Base-by-base conservation (phyloP, 2,888 invertebrate species). In the Platycheirus rosarum region DNA sequence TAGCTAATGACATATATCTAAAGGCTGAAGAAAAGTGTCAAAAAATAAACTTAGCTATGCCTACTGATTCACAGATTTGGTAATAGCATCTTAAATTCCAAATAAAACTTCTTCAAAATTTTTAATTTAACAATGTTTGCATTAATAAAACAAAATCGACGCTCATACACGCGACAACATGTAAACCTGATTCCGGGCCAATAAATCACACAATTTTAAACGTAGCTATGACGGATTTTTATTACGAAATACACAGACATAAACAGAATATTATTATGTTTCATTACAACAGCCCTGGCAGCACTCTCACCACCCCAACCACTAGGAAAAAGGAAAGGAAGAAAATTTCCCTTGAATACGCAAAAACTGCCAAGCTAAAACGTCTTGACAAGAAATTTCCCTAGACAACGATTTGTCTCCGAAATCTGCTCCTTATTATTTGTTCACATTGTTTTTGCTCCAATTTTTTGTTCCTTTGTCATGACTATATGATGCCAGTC, bases 141-240 rank as follows among this genome's bases (percentile, higher is more conserved):
- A 7, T 13, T 13, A 13, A 26, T 8, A 2, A 7, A 9, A 9
- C 3, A 16, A 35, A 16, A 35, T 37, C 13, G 35, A 53, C n/a
- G 66, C 66, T 8, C 26, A 40, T 32, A 35, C 46, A 66, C 32
- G 46, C 44, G 55, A 57, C 40, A 79, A 65, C 69, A 69, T 60
- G 75, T 65, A 29, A 42, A 29, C 29, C 60, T 75, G 51, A 46
- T 57, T 55, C 13, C 40, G 69, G 32, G 29, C 44, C 49, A 75
- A 79, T 79, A 79, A 79, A 79, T 79, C 75, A 69, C 57, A 49
- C 18, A 57, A 57, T 79, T 60, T 75, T 65, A 57, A 69, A 49
- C 69, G 65, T 63, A 51, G 44, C 44, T 57, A n/a, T n/a, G 57
- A 8, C 37, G 65, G 65, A 53, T 18, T 51, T 66, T 77, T 71